These are phyloP conservation scores for Eudemis profundana DNA, from an alignment of 2,888 invertebrate genomes.

Conservation along the genomic window DNA sequence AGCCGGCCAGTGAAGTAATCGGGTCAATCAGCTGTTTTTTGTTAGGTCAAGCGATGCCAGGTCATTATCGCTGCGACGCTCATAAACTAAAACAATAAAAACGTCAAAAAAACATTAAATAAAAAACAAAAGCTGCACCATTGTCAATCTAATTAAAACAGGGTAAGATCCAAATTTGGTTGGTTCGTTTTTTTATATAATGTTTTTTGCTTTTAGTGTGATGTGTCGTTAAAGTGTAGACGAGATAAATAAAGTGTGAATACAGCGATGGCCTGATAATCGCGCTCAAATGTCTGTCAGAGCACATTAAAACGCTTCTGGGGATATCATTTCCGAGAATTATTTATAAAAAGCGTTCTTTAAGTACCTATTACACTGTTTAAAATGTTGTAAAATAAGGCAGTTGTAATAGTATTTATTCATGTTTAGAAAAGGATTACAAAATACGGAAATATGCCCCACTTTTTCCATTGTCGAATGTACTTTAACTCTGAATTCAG, in stretches of 20 bases:
- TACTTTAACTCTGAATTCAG: too few species aligned
- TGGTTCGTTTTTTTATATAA: background rate
- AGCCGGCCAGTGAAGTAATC: slow-evolving; percentile 37
- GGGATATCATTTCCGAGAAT: slow-evolving; percentile 9
- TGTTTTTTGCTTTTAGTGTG: slow-evolving; percentile 1
- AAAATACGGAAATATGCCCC: too few species aligned
- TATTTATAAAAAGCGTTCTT: background rate
- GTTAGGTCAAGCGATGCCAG: slow-evolving; percentile 35
- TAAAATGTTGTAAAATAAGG: background rate
- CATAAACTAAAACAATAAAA: slow-evolving; percentile 31
- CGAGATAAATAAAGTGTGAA: slow-evolving; percentile 42
- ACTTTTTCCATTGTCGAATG: too few species aligned
- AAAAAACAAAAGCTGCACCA: background rate
- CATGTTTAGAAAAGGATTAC: too few species aligned
- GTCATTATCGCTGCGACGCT: slow-evolving; percentile 39
- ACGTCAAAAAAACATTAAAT: background rate
- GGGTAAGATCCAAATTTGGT: background rate
- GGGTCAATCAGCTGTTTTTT: slow-evolving; percentile 38
- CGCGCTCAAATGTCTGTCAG: slow-evolving; percentile 21
- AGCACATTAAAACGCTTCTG: slow-evolving; percentile 12
- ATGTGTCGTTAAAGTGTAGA: slow-evolving; percentile 35
- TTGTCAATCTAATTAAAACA: background rate
- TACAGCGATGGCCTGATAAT: slow-evolving; percentile 36
- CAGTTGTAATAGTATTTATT: background rate
- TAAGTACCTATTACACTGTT: slow-evolving; percentile 4